Evolutionary conservation across 2,113 vertebrate genomes (phyloP).

Genomic region (Mesoclemmys tuberculata): DNA sequence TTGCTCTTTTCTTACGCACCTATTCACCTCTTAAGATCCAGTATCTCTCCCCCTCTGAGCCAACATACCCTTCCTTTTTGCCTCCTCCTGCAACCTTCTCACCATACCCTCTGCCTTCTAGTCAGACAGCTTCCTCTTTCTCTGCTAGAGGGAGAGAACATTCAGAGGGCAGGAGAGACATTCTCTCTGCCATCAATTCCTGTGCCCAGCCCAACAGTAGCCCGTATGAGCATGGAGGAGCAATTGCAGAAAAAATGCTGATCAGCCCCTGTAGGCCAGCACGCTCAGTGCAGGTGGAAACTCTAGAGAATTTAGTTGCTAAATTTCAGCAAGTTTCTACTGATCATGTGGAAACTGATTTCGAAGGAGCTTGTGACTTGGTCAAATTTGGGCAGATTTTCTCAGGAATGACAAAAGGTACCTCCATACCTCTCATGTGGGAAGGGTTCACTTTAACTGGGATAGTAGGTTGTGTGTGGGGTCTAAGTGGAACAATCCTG

Average conservation of each 20-base stretch:
- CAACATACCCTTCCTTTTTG: not conserved
- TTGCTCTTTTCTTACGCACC: not conserved
- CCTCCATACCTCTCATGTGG: too few relatives aligned
- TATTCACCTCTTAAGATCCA: not conserved
- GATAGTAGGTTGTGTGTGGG: too few relatives aligned
- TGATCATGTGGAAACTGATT: not conserved
- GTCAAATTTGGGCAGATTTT: not conserved
- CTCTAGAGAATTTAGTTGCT: not conserved
- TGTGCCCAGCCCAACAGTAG: too few relatives aligned
- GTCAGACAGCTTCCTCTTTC: not conserved
- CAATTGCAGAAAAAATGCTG: not conserved
- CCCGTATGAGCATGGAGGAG: not conserved
- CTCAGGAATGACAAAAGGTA: not conserved
- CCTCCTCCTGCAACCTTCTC: not conserved
- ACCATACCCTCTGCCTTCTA: fast-evolving
- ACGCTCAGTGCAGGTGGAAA: not conserved
- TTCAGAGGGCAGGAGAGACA: not conserved
- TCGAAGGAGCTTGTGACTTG: not conserved
- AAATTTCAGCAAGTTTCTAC: not conserved
- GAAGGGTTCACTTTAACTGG: too few relatives aligned
- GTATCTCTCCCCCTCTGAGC: not conserved
- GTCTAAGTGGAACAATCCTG: too few relatives aligned
- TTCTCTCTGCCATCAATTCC: not conserved
- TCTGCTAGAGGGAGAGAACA: not conserved
- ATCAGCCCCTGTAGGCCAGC: not conserved